Percentiles rank a stretch among this genome's conserved stretches.
phyloP scores from a whole-genome alignment of 2,113 vertebrate species.

The Ahaetulla prasina region DNA sequence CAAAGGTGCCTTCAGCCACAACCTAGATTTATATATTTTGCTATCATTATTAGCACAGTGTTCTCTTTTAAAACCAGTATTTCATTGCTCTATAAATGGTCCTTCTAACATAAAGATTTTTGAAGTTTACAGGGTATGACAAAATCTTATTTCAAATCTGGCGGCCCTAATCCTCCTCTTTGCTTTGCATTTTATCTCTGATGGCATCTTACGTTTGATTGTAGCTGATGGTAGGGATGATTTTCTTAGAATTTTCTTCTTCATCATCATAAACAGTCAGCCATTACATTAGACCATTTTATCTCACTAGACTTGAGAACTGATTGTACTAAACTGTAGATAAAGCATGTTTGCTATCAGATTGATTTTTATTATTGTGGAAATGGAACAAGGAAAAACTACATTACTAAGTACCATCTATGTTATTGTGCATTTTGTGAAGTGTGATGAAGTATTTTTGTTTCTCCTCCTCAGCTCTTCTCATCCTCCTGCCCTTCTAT shows the following conservation, averaged over 20 bases:
- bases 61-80: too few relatives aligned
- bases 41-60: neutral
- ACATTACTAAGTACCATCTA: neutral
- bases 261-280: neutral
- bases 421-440: neutral
- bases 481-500: neutral
- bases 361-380: neutral
- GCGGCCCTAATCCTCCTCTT: neutral
- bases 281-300: neutral
- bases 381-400: neutral
- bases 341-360: neutral
- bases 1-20: neutral
- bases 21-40: neutral
- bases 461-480: neutral
- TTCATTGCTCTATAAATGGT: neutral
- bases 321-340: neutral
- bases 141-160: neutral
- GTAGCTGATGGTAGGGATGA: neutral
- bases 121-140: neutral
- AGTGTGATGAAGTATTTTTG: neutral
- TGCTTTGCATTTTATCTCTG: neutral
- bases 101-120: neutral
- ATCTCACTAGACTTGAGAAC: neutral
- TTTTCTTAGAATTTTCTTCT: neutral
- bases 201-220: neutral